Base-by-base conservation (phyloP, 2,113 vertebrate species). In the Cephalopterus ornatus region DNA sequence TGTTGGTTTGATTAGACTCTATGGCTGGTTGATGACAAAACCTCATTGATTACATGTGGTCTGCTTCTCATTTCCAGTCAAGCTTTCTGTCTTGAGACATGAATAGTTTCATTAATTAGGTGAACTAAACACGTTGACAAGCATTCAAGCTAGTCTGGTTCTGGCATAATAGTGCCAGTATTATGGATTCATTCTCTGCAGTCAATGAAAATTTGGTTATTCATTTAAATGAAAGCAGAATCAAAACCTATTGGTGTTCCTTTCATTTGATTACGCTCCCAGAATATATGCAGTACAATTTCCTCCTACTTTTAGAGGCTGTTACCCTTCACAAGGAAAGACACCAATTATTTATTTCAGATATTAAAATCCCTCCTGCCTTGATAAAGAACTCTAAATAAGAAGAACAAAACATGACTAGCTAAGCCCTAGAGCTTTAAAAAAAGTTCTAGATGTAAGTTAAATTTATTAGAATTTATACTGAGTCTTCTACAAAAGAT, bases 71-170 rank as follows among this genome's bases (percentile, higher is more conserved):
- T 95, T 94, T 91, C 90, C 93, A 91, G 93, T 63, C 92, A 84
- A 93, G 85, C 65, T 75, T 92, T 94, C 50, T 86, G 78, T 83
- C 78, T 95, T 62, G 19, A 92, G 79, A 85, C 85, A 92, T 94
- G 85, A 95, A 94, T 94, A 63, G 76, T 66, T 93, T 84, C 90
- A 90, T 92, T 95, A 96, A 96, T 95, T 96, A 94, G 88, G 65
- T 91, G 76, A 94, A 50, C 92, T 94, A 71, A 96, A 88, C 52
- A 91, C 0, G 0, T 2, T 84, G 88, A 95, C 68, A 94, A 80
- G 65, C 80, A 61, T 91, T 93, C 72, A 92, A 32, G 76, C 68
- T 78, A 89, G 85, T 78, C 85, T 37, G 4, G 56, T 91, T 75
- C 56, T 78, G 61, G 61, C 44, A 81, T 81, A 95, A 88, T 90